Percentiles rank a stretch among this genome's conserved stretches.
Conservation (phyloP, 1,140 invertebrate genomes). For the Papilio machaon region DNA sequence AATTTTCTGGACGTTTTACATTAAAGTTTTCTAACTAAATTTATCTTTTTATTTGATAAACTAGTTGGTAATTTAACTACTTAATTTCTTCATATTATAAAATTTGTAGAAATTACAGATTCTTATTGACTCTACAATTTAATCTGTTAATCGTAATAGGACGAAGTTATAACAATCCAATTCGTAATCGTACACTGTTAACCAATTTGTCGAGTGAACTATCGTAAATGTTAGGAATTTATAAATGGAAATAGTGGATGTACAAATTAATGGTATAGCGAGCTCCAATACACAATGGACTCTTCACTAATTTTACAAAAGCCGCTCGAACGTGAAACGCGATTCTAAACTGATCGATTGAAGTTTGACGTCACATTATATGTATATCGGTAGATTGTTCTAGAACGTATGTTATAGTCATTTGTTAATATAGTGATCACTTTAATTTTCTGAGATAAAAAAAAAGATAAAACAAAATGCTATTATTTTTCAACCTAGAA, state of each 20-base stretch:
- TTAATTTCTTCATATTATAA: too few relatives aligned
- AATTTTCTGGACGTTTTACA: too few relatives aligned
- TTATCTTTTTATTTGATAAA: too few relatives aligned
- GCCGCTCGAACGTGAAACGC: conserved; percentile 7
- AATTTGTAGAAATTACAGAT: too few relatives aligned
- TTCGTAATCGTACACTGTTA: too few relatives aligned
- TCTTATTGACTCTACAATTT: too few relatives aligned
- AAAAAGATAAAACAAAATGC: too few relatives aligned
- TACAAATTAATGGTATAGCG: neutral
- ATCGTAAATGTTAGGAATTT: neutral
- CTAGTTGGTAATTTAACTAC: too few relatives aligned
- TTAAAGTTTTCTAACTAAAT: too few relatives aligned
- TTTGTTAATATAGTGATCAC: neutral
- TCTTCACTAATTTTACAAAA: conserved; percentile 25
- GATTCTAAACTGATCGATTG: neutral
- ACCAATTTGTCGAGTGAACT: neutral
- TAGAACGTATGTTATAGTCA: neutral
- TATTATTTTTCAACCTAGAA: too few relatives aligned
- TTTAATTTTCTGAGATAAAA: neutral
- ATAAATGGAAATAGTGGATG: neutral
- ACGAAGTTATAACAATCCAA: too few relatives aligned
- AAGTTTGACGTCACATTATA: conserved; percentile 19
- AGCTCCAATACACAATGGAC: conserved; percentile 4
- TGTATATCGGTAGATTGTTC: neutral
- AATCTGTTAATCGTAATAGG: too few relatives aligned